A percentile compares a stretch with the other conserved stretches of the same genome.
These are phyloP conservation scores for Lethrus apterus DNA, from an alignment of 1,140 invertebrate species.

Conservation along the genomic window DNA sequence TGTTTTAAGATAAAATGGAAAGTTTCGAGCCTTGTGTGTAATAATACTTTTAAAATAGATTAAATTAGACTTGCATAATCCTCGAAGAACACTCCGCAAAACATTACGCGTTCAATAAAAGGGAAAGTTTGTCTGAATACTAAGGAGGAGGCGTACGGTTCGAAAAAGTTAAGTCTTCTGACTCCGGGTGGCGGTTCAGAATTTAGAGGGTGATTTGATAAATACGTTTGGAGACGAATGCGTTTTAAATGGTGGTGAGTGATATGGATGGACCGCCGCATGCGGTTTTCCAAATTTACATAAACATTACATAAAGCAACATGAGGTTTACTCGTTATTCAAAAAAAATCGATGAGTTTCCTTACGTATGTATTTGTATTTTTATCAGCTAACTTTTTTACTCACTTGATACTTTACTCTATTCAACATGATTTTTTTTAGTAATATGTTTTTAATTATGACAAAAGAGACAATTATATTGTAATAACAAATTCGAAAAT, in stretches of 20 bases:
- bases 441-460: too few relatives aligned
- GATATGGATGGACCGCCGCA: conserved; percentile 6
- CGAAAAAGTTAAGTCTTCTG: background rate
- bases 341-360: too few relatives aligned
- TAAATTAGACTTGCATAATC: conserved; percentile 13
- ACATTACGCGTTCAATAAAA: conserved; percentile 9
- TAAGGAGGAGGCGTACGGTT: conserved; percentile 1
- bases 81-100: conserved; percentile 3
- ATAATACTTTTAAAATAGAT: conserved; percentile 13
- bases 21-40: too few relatives aligned
- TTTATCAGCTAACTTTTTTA: too few relatives aligned
- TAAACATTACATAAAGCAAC: too few relatives aligned
- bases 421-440: too few relatives aligned
- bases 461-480: too few relatives aligned
- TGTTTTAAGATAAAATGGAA: too few relatives aligned
- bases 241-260: conserved; percentile 12
- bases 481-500: too few relatives aligned
- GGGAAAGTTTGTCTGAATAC: conserved; percentile 10
- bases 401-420: too few relatives aligned
- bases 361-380: too few relatives aligned
- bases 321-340: too few relatives aligned
- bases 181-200: background rate
- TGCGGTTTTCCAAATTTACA: conserved; percentile 10
- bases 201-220: background rate
- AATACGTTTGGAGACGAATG: conserved; percentile 5